Conservation (phyloP, 2,113 vertebrate genomes). For the Coryphaenoides rupestris region DNA sequence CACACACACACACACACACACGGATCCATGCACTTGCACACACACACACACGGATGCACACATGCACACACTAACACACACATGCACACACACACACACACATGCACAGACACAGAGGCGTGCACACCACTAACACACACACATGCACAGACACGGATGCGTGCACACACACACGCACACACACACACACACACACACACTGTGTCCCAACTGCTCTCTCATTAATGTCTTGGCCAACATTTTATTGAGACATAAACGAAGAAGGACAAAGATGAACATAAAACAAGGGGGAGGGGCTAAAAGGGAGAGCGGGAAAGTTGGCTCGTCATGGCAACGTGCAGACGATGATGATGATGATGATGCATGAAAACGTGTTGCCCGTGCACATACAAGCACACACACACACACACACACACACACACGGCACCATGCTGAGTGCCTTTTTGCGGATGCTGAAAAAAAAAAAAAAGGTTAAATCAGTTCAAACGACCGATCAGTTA, state of each 20-base stretch:
- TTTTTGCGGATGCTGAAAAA: conserved; percentile 16
- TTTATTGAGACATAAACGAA: conserved; percentile 39
- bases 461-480: conserved; percentile 14
- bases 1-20: neutral
- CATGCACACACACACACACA: neutral
- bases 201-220: conserved; percentile 40
- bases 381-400: neutral
- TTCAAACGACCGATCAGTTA: conserved; percentile 34
- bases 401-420: no score
- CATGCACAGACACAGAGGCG: neutral
- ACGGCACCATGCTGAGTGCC: neutral
- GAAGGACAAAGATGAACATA: neutral
- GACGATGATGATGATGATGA: neutral
- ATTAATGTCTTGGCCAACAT: conserved; percentile 43
- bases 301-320: neutral
- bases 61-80: neutral
- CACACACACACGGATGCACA: neutral
- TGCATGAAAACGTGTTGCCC: neutral
- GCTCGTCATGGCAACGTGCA: neutral
- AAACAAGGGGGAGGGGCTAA: conserved; percentile 2
- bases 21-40: neutral
- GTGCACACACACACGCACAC: neutral
- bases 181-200: neutral
- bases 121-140: neutral
- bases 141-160: neutral